Percentiles rank a stretch among this genome's conserved stretches.
Evolutionary conservation across 1,140 invertebrate genomes (phyloP).

Genomic region (Drosophila paulistorum): DNA sequence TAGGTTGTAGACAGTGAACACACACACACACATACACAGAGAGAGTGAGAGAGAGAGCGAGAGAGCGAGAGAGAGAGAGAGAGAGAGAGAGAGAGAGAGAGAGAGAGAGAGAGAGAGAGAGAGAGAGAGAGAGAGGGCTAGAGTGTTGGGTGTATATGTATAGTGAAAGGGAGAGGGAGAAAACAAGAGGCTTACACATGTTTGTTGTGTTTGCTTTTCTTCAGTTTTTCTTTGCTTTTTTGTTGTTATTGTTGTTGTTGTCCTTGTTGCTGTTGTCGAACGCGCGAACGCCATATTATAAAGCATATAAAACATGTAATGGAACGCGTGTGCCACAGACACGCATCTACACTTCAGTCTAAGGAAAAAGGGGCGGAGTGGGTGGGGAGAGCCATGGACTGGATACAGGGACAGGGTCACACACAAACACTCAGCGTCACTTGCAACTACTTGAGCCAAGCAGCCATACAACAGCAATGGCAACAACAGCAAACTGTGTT

Average conservation of each 20-base stretch:
- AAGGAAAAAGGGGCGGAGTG: not conserved
- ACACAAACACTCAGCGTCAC: conserved; percentile 19
- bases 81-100: not conserved
- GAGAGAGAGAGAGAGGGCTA: not conserved
- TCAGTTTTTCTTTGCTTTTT: conserved; percentile 3
- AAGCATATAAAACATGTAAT: conserved; percentile 22
- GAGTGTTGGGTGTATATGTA: not conserved
- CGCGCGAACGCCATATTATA: conserved; percentile 22
- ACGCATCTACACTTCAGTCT: conserved; percentile 21
- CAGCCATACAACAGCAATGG: conserved; percentile 6
- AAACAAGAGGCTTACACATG: conserved; percentile 13
- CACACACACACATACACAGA: not conserved
- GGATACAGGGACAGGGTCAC: conserved; percentile 2
- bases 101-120: not conserved
- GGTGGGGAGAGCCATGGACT: not conserved
- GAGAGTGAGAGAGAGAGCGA: not conserved
- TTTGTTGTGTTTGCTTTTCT: conserved; percentile 22
- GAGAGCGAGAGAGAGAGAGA: not conserved
- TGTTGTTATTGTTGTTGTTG: not conserved
- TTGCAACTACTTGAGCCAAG: conserved; percentile 21
- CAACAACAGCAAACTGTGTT: conserved; percentile 18
- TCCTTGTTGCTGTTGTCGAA: conserved; percentile 14
- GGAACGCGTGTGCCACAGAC: conserved; percentile 22
- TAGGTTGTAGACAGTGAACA: conserved; percentile 13
- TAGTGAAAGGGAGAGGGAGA: not conserved